phyloP scores from a whole-genome alignment of 2,888 invertebrate genomes.

The Sphecodes monilicornis region DNA sequence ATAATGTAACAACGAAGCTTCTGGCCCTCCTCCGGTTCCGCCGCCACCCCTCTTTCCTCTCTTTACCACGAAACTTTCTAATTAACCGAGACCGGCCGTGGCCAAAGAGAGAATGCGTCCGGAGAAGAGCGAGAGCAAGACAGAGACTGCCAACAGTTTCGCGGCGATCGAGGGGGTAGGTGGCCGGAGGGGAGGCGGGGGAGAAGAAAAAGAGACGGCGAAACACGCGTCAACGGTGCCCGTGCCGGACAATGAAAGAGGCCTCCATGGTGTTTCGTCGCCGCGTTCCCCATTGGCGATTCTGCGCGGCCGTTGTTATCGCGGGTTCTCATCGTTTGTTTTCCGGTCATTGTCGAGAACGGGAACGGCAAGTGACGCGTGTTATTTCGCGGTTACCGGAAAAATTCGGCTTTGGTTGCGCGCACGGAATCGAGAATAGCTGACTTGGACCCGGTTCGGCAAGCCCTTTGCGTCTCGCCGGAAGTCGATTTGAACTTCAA shows the following conservation, averaged over 20 bases:
- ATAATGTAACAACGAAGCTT: conserved; percentile 82
- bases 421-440: conserved; percentile 11
- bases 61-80: conserved; percentile 82
- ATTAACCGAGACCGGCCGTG: conserved; percentile 78
- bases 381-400: conserved; percentile 22
- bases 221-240: neutral
- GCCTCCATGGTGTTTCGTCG: conserved; percentile 71
- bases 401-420: conserved; percentile 17
- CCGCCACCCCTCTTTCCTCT: conserved; percentile 59
- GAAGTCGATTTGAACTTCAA: neutral
- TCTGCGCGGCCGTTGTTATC: conserved; percentile 32
- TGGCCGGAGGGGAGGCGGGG: conserved; percentile 3
- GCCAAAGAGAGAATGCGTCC: conserved; percentile 35
- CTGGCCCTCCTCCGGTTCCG: neutral
- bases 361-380: conserved; percentile 35
- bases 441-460: conserved; percentile 1
- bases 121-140: conserved; percentile 33
- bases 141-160: conserved; percentile 16
- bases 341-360: conserved; percentile 55
- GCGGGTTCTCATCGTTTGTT: conserved; percentile 60
- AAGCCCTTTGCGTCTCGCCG: neutral
- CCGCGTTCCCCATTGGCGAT: conserved; percentile 68
- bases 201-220: conserved; percentile 12
- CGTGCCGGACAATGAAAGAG: conserved; percentile 77
- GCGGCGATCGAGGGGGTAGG: neutral